Percentiles rank a stretch among this genome's conserved stretches.
Conservation (phyloP, 2,888 invertebrate genomes). For the Drosophila subsilvestris region DNA sequence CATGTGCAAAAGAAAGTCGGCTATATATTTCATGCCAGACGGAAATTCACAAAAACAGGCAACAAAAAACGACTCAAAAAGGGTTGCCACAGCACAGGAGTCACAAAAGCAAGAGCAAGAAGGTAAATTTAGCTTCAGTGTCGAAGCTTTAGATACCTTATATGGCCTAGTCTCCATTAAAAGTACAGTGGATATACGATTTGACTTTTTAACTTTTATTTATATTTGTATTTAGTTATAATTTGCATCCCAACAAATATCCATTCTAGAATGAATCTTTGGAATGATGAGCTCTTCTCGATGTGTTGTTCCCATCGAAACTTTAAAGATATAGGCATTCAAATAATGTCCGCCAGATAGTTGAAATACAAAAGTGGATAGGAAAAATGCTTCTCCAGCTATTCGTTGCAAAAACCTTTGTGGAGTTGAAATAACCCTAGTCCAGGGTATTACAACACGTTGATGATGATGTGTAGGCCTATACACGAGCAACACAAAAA, state of each 20-base stretch:
- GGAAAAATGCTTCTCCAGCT: too few relatives aligned
- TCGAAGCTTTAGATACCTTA: neutral
- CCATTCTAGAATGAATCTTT: too few relatives aligned
- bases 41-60: conserved; percentile 59
- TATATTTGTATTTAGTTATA: too few relatives aligned
- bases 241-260: too few relatives aligned
- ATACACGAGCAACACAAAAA: conserved; percentile 22
- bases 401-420: neutral
- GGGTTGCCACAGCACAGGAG: conserved; percentile 53
- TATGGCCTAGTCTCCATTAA: too few relatives aligned
- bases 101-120: conserved; percentile 9
- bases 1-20: conserved; percentile 51
- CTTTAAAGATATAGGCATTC: neutral
- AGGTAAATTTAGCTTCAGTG: neutral
- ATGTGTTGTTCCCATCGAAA: neutral
- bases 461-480: conserved; percentile 47
- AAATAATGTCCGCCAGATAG: neutral
- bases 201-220: too few relatives aligned
- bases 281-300: too few relatives aligned
- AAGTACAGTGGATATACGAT: too few relatives aligned
- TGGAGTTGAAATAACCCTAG: neutral
- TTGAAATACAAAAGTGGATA: too few relatives aligned
- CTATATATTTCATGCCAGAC: conserved; percentile 66
- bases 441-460: conserved; percentile 7
- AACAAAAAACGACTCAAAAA: conserved; percentile 55